Evolutionary conservation across 2,113 vertebrate species (phyloP), one percentile per base, ranked within the genome.

Genomic region (Bagarius yarrelli): DNA sequence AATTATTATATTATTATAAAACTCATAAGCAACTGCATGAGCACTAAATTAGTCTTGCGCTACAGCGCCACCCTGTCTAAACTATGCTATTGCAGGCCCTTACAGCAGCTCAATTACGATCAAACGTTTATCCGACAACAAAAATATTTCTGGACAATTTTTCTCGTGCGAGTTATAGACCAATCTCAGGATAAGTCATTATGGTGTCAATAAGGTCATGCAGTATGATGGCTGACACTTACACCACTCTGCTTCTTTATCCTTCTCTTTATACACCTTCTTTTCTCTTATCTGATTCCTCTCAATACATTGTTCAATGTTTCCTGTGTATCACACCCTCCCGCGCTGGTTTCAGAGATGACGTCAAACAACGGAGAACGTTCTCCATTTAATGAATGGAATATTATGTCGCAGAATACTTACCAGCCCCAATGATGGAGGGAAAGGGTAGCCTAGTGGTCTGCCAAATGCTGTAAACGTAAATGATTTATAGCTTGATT

Each of bases 281-380:
- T 3, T 56, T 13, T 60, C 36, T 72, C 12, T 30, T 56, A 25
- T 5, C 16, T 69, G 11, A 18, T 55, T 70, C 25, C 16, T 30
- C 69, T 36, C 9, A 71, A 56, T 8, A 40, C 47, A 47, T 36
- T 44, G 11, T 34, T 61, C 36, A 32, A 19, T 27, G 8, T 8
- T 16, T 52, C 53, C 55, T 80, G 83, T 52, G 57, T 71, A 13
- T 18, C 53, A 15, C 64, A 53, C 30, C 70, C 64, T 63, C 63
- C 50, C 32, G 77, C 57, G 36, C 18, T 59, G 16, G 32, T 12
- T 79, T 67, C 36, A 79, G 25, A 34, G 56, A 55, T n/a, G 34
- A 30, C 63, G 15, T 55, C 12, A 55, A 32, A 52, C 44, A 11
- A 11, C 27, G 44, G 34, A 71, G 11, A 52, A 40, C 16, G 19